Percentiles rank a stretch among this genome's conserved stretches.
phyloP scores from a whole-genome alignment of 2,888 invertebrate genomes.

The Morpho achilles region DNA sequence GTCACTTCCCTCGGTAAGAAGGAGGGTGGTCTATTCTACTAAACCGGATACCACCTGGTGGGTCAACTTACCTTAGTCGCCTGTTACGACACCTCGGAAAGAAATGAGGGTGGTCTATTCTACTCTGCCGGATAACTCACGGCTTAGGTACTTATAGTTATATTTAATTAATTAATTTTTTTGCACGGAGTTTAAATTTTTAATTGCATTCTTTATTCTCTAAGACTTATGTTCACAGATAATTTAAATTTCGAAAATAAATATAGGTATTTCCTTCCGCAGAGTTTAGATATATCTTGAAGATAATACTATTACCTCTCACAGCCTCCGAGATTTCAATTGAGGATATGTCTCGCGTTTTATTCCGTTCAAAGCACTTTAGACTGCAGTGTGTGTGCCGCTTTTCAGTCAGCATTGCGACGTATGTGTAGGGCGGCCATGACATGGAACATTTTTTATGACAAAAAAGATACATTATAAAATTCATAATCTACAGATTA shows the following conservation, averaged over 20 bases:
- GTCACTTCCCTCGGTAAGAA: too few species aligned
- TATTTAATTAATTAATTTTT: too few species aligned
- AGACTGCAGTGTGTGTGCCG: constrained; percentile 8
- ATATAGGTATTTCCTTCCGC: not conserved
- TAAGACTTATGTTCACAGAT: too few species aligned
- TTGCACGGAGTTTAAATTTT: too few species aligned
- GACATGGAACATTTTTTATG: not conserved
- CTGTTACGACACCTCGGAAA: too few species aligned
- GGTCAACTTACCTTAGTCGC: too few species aligned
- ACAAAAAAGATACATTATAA: not conserved
- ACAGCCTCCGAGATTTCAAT: constrained; percentile 4
- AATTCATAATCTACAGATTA: not conserved
- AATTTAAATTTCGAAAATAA: not conserved
- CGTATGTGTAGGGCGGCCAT: constrained; percentile 1
- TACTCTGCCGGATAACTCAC: too few species aligned
- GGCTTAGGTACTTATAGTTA: too few species aligned
- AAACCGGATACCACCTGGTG: too few species aligned
- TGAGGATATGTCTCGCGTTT: constrained; percentile 2
- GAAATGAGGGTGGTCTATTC: too few species aligned
- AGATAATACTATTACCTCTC: not conserved
- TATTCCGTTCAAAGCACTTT: constrained; percentile 13
- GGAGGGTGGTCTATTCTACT: too few species aligned
- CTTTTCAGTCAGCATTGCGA: constrained; percentile 10
- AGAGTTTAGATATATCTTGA: not conserved
- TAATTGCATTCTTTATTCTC: too few species aligned